Evolutionary conservation across 2,797 vertebrate species (phyloP).

Genomic region (Dendrocincla tyrannina): DNA sequence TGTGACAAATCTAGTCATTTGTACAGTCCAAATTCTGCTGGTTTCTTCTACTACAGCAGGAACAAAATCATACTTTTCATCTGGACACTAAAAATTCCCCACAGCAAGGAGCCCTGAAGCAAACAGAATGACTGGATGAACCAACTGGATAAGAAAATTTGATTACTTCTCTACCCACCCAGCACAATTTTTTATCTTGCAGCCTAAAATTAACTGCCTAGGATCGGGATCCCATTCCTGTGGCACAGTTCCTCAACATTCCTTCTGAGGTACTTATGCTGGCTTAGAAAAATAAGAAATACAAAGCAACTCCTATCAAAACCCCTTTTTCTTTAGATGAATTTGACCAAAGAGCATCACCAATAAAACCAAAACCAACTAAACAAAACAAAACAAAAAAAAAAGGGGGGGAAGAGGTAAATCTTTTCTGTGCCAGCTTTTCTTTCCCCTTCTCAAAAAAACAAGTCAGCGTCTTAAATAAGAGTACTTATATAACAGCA

Average conservation of each 20-base stretch:
- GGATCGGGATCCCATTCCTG: background rate
- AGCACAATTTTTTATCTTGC: background rate
- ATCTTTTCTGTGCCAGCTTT: background rate
- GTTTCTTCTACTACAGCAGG: background rate
- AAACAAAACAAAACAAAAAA: background rate
- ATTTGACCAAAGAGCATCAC: background rate
- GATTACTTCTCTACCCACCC: constrained; percentile 18
- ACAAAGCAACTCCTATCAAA: background rate
- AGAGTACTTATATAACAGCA: constrained; percentile 3
- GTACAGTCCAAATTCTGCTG: constrained; percentile 8
- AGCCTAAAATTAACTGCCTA: background rate
- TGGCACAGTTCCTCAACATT: background rate
- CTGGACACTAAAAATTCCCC: constrained; percentile 29
- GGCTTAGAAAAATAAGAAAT: background rate
- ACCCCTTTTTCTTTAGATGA: background rate
- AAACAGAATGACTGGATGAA: constrained; percentile 3
- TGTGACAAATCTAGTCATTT: constrained; percentile 32
- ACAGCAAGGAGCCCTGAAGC: constrained; percentile 26
- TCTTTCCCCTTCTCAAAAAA: background rate
- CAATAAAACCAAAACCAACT: background rate
- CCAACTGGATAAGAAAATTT: background rate
- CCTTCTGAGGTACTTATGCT: background rate
- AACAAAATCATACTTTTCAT: constrained; percentile 46
- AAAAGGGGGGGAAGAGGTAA: background rate
- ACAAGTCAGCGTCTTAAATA: background rate